Evolutionary conservation across 2,113 vertebrate species (phyloP).

Genomic region (Oreochromis spilurus): DNA sequence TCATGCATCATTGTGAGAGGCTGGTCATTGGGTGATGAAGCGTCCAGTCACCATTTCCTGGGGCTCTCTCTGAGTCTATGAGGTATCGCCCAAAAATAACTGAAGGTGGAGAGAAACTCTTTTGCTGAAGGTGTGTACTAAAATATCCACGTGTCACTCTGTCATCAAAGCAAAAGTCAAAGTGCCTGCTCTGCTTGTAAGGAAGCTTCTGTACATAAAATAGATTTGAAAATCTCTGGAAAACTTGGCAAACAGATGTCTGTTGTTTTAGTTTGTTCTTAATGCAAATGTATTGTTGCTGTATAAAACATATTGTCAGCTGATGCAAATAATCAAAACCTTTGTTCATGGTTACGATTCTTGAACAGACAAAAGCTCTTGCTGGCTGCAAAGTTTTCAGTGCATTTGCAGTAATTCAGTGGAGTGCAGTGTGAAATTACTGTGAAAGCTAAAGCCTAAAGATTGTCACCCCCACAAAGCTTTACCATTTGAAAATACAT

Average conservation of each 20-base stretch:
- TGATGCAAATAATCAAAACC: not conserved
- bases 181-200: not conserved
- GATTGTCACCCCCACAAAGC: not conserved
- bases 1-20: conserved; percentile 70
- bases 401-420: not conserved
- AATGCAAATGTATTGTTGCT: not conserved
- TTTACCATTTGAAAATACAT: not conserved
- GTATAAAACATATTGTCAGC: not conserved
- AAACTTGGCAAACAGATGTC: not conserved
- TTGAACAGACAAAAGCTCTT: not conserved
- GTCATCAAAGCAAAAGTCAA: not conserved
- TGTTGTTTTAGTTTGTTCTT: not conserved
- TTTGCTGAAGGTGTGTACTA: not conserved
- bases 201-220: not conserved
- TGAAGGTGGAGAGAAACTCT: not conserved
- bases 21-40: conserved; percentile 66
- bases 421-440: not conserved
- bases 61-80: conserved; percentile 49
- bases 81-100: conserved; percentile 50
- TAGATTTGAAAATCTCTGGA: not conserved
- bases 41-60: conserved; percentile 59
- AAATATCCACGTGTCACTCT: not conserved
- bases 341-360: not conserved
- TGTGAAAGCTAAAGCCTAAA: conserved; percentile 53
- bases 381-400: not conserved